These are phyloP conservation scores for Drosophila histrio DNA, from an alignment of 2,888 invertebrate species.

Conservation along the genomic window DNA sequence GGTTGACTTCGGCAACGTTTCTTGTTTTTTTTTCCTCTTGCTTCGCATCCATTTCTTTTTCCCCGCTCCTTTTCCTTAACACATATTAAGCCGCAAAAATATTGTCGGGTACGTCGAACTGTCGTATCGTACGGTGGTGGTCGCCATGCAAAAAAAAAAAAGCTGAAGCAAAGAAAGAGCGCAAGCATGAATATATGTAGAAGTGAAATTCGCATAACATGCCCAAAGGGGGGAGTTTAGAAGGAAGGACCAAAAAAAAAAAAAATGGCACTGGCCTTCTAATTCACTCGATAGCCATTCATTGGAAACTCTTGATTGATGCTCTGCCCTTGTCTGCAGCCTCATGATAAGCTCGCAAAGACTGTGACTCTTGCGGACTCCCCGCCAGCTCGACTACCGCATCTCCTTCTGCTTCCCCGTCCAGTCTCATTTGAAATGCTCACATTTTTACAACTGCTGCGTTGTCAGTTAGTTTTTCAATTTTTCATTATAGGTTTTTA, in stretches of 20 bases:
- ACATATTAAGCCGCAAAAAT: constrained; percentile 80
- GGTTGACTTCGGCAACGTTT: constrained; percentile 43
- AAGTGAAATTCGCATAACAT: constrained; percentile 35
- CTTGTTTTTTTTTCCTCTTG: constrained; percentile 1
- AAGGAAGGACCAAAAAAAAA: constrained; percentile 8
- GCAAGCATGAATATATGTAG: constrained; percentile 1
- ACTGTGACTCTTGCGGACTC: constrained; percentile 22
- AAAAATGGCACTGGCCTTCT: constrained; percentile 72
- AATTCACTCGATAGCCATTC: constrained; percentile 81
- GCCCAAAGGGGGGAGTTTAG: constrained; percentile 29
- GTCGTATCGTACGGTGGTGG: constrained; percentile 16
- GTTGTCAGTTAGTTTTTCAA: constrained; percentile 63
- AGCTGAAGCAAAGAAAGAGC: constrained; percentile 5
- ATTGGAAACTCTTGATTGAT: constrained; percentile 83
- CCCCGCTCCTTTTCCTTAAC: constrained; percentile 45
- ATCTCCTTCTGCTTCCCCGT: background rate
- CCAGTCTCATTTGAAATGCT: constrained; percentile 6
- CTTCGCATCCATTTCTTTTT: constrained; percentile 17
- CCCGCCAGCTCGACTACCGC: background rate
- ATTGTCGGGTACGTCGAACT: constrained; percentile 54
- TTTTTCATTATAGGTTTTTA: constrained; percentile 71
- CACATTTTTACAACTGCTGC: constrained; percentile 65
- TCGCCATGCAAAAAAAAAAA: constrained; percentile 29
- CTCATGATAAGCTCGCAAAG: constrained; percentile 73
- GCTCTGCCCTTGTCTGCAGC: constrained; percentile 75